Percentiles rank a stretch among this genome's conserved stretches.
Conservation (phyloP, 2,113 vertebrate species). For the crab-eating macaque (Macaca fascicularis) region DNA sequence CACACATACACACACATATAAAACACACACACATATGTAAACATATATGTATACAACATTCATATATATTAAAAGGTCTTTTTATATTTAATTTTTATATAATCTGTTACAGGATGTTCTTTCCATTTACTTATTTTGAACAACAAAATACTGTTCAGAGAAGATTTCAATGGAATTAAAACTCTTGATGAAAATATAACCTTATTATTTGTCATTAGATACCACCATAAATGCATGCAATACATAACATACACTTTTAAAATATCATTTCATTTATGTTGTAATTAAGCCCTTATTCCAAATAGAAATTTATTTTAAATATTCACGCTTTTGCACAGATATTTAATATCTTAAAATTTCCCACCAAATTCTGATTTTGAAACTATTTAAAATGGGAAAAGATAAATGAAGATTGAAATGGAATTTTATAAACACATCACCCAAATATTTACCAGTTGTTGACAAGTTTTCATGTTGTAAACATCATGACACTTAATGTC, state of each 20-base stretch:
- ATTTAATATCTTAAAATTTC: not conserved
- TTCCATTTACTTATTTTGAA: not conserved
- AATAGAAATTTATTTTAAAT: not conserved
- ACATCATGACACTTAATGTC: not conserved
- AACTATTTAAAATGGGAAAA: not conserved
- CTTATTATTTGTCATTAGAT: not conserved
- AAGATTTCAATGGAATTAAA: not conserved
- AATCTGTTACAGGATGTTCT: not conserved
- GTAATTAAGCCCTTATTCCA: not conserved
- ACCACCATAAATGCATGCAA: not conserved
- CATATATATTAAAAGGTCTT: not conserved
- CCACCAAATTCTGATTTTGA: not conserved
- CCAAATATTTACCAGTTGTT: not conserved
- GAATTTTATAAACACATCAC: not conserved
- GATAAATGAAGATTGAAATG: not conserved
- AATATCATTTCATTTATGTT: not conserved
- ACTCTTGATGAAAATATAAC: not conserved
- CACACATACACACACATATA: not conserved
- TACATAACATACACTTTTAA: not conserved
- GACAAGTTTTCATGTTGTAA: not conserved
- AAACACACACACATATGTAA: too few relatives aligned
- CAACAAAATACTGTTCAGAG: not conserved
- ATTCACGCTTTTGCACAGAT: not conserved
- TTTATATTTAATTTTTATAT: not conserved
- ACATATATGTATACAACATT: too few relatives aligned